A percentile compares a stretch with the other conserved stretches of the same genome.
Evolutionary conservation across 2,797 vertebrate genomes (phyloP).

Genomic region (Huso huso): DNA sequence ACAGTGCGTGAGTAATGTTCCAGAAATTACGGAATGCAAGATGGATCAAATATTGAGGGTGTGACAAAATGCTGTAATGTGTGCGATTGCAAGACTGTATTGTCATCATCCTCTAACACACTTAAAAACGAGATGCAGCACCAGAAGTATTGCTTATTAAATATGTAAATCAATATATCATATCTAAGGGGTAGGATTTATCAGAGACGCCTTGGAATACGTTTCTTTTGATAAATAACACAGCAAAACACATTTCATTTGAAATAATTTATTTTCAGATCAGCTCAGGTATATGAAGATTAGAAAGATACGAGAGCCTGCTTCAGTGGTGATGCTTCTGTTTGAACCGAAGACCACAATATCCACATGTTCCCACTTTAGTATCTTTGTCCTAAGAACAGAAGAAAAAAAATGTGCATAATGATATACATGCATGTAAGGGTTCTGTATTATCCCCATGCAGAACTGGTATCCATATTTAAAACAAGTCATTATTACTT

Average conservation of each 20-base stretch:
- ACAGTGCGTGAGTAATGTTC: no score
- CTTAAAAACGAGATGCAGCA: no score
- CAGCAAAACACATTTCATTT: conserved; percentile 6
- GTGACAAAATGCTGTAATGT: no score
- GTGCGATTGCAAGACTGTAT: no score
- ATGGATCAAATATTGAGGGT: no score
- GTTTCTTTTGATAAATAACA: neutral
- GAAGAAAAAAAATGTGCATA: no score
- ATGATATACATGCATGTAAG: neutral
- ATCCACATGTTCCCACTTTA: conserved; percentile 87
- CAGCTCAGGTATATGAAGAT: conserved; percentile 32
- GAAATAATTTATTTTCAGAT: conserved; percentile 56
- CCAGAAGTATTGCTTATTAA: no score
- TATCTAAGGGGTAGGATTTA: no score
- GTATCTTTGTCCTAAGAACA: conserved; percentile 84
- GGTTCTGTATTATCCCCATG: neutral
- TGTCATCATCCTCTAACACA: no score
- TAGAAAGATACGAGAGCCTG: conserved; percentile 22
- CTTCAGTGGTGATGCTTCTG: conserved; percentile 78
- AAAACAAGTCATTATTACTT: neutral
- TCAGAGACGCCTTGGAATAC: neutral
- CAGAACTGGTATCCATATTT: neutral
- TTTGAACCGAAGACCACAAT: conserved; percentile 87
- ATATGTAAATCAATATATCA: no score
- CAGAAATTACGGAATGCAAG: no score